These are phyloP conservation scores for Hycleus cichorii DNA, from an alignment of 1,140 invertebrate genomes.

Conservation along the genomic window DNA sequence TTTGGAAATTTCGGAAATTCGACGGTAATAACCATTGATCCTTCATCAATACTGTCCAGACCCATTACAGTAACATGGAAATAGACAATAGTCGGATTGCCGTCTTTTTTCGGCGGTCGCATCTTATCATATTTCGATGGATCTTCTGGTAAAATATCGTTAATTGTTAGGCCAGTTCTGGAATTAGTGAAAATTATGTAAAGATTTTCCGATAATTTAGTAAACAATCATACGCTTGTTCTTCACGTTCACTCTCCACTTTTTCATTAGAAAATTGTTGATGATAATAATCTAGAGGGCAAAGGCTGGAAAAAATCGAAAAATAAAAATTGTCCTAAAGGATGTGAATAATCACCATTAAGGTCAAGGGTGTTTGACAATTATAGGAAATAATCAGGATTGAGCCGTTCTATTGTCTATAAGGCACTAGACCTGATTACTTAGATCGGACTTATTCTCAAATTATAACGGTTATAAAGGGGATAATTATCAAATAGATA, in stretches of 20 bases:
- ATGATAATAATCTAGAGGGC: conserved; percentile 30
- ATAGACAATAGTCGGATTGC: conserved; percentile 75
- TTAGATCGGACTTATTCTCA: no score
- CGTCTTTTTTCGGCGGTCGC: conserved; percentile 80
- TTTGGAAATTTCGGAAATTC: conserved; percentile 4
- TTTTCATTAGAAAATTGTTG: conserved; percentile 28
- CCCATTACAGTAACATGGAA: conserved; percentile 92
- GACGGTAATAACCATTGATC: conserved; percentile 65
- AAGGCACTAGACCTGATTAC: no score
- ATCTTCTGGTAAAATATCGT: conserved; percentile 77
- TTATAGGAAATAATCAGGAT: no score
- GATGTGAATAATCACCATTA: not conserved
- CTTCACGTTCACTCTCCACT: conserved; percentile 23
- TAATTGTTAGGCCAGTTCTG: conserved; percentile 68
- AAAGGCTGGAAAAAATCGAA: conserved; percentile 16
- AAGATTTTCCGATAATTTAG: not conserved
- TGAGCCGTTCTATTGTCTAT: no score
- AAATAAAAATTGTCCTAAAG: not conserved
- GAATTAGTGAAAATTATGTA: conserved; percentile 20
- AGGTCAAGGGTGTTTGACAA: no score
- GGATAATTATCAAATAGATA: no score
- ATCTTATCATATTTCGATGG: conserved; percentile 83
- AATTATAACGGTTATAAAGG: no score
- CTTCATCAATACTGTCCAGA: conserved; percentile 85
- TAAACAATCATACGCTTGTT: conserved; percentile 18